Percentiles rank a stretch among this genome's conserved stretches.
Evolutionary conservation across 2,888 invertebrate species (phyloP).

Genomic region (Tenodera sinensis): DNA sequence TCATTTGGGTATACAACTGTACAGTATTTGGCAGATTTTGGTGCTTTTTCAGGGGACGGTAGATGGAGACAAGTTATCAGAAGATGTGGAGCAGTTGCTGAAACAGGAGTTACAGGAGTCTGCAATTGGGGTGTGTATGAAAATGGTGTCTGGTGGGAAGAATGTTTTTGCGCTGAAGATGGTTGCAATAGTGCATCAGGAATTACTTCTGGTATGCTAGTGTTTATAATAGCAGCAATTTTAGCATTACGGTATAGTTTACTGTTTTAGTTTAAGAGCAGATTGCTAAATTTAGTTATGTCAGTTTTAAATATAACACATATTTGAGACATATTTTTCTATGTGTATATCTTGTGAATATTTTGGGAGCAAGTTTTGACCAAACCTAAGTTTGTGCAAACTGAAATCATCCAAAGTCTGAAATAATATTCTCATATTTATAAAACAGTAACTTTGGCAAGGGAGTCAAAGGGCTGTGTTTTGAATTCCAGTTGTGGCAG

Average conservation of each 20-base stretch:
- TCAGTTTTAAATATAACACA: background rate
- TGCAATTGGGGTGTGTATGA: conserved; percentile 95
- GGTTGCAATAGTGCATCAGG: conserved; percentile 65
- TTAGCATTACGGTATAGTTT: background rate
- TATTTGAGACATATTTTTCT: too few species aligned
- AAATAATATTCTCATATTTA: too few species aligned
- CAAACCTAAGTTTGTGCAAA: too few species aligned
- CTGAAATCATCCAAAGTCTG: too few species aligned
- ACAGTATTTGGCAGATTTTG: background rate
- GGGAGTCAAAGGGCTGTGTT: too few species aligned
- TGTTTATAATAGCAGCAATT: background rate
- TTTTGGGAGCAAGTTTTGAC: too few species aligned
- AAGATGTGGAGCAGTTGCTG: conserved; percentile 84
- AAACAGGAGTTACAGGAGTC: conserved; percentile 88
- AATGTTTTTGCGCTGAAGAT: conserved; percentile 91
- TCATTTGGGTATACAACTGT: too few species aligned
- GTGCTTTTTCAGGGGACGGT: conserved; percentile 75
- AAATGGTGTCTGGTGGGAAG: conserved; percentile 95
- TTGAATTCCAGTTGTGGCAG: too few species aligned
- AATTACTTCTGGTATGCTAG: background rate
- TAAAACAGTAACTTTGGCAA: too few species aligned
- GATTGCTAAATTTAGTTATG: background rate
- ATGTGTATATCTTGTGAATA: too few species aligned
- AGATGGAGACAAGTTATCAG: conserved; percentile 89
- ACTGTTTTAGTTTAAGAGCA: background rate